phyloP scores from a whole-genome alignment of 92 coral and sea anemone species.

The Muricea muricata region DNA sequence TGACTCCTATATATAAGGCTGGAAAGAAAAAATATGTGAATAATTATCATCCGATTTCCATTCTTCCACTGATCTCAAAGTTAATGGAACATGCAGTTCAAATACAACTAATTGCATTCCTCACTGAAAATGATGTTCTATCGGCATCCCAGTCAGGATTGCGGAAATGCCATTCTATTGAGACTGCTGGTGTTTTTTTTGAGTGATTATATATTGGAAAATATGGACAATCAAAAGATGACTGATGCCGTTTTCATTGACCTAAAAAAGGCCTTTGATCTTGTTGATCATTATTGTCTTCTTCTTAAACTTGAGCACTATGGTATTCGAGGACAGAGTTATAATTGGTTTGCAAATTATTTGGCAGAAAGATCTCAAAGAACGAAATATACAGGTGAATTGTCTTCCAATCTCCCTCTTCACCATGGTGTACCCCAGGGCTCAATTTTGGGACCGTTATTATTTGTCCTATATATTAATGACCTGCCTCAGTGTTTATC shows the following conservation, averaged over 20 bases:
- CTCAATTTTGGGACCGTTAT: constrained; percentile 53
- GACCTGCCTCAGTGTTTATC: not conserved
- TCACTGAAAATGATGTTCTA: constrained; percentile 27
- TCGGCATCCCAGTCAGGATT: constrained; percentile 55
- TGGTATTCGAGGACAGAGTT: constrained; percentile 35
- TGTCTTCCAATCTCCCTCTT: constrained; percentile 31
- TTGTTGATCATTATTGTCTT: no score
- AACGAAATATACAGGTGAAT: constrained; percentile 39
- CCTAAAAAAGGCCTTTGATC: not conserved
- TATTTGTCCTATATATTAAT: not conserved
- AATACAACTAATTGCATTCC: constrained; percentile 46
- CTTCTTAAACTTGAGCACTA: no score
- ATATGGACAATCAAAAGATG: no score
- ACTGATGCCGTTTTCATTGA: no score
- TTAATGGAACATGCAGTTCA: constrained; percentile 54
- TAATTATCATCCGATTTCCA: constrained; percentile 38
- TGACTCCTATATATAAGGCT: constrained; percentile 38
- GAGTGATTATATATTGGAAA: not conserved
- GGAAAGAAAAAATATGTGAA: constrained; percentile 22
- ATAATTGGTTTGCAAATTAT: constrained; percentile 36
- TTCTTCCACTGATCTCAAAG: constrained; percentile 47
- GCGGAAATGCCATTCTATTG: no score
- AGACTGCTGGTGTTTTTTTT: not conserved
- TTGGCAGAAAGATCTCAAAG: constrained; percentile 33
- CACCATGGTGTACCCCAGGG: constrained; percentile 57